Percentiles rank a stretch among this genome's conserved stretches.
These are phyloP conservation scores for Albula goreensis DNA, from an alignment of 2,113 vertebrate species.

Conservation along the genomic window DNA sequence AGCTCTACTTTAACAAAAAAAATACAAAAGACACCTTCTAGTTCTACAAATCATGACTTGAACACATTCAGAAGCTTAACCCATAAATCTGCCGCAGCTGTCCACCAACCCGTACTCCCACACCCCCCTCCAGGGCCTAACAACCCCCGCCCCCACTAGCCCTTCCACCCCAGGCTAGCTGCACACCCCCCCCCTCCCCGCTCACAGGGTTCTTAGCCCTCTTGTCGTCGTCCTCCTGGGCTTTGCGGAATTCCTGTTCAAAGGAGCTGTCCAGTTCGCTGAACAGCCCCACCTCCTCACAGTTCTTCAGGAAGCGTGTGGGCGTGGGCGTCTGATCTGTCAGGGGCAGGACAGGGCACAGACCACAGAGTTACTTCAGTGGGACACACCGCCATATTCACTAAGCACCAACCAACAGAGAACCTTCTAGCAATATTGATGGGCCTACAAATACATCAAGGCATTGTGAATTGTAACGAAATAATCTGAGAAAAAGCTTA, in stretches of 20 bases:
- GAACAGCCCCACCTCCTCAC: conserved; percentile 96
- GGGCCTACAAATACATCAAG: too few relatives aligned
- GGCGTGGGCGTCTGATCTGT: conserved; percentile 97
- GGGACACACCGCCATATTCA: too few relatives aligned
- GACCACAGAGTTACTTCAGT: not conserved
- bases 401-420: not conserved
- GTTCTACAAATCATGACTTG: not conserved
- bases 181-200: conserved; percentile 18
- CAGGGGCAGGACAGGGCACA: conserved; percentile 21
- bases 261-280: conserved; percentile 93
- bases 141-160: not conserved
- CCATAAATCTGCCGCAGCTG: not conserved
- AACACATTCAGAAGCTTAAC: not conserved
- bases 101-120: not conserved
- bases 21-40: not conserved
- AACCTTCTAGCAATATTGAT: not conserved
- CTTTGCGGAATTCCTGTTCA: conserved; percentile 92
- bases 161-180: not conserved
- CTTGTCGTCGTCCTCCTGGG: conserved; percentile 91
- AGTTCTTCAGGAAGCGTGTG: conserved; percentile 97
- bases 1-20: not conserved
- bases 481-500: too few relatives aligned
- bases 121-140: too few relatives aligned
- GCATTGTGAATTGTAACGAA: too few relatives aligned
- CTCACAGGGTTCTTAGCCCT: conserved; percentile 73